phyloP scores from a whole-genome alignment of 2,797 vertebrate species.

The Trachops cirrhosus region DNA sequence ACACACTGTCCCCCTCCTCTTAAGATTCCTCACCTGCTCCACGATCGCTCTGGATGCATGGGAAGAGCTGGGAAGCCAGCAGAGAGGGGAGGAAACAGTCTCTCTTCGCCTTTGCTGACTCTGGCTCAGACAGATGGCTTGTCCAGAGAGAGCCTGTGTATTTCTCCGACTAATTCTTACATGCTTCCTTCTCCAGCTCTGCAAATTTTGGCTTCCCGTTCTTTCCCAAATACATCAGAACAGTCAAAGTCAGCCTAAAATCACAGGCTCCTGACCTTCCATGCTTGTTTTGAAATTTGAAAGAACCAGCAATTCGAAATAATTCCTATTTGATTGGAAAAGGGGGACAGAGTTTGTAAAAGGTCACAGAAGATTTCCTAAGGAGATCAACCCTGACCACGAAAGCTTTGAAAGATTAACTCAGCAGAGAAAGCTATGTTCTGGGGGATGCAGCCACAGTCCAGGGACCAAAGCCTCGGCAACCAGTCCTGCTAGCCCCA shows the following conservation, averaged over 20 bases:
- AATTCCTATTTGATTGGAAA: conserved; percentile 48
- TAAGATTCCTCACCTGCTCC: neutral
- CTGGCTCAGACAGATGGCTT: neutral
- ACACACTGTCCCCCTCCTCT: neutral
- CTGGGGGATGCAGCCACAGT: neutral
- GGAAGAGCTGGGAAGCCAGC: neutral
- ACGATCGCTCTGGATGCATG: neutral
- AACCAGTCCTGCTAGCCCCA: neutral
- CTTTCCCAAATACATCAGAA: conserved; percentile 8
- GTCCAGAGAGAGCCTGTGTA: neutral
- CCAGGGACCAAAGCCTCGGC: neutral
- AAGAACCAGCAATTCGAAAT: neutral
- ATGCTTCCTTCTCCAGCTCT: neutral
- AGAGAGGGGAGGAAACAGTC: neutral
- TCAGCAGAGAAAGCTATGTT: neutral
- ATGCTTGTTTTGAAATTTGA: conserved; percentile 37
- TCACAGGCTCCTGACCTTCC: neutral
- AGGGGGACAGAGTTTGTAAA: neutral
- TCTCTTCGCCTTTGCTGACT: neutral
- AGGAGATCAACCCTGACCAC: neutral
- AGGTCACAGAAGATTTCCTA: conserved; percentile 38
- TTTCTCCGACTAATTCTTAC: neutral
- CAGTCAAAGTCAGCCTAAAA: neutral
- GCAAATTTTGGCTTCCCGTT: neutral
- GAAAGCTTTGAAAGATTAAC: neutral